Evolutionary conservation across 1,140 invertebrate species (phyloP).

Genomic region (Pygmarrhopalites habei): DNA sequence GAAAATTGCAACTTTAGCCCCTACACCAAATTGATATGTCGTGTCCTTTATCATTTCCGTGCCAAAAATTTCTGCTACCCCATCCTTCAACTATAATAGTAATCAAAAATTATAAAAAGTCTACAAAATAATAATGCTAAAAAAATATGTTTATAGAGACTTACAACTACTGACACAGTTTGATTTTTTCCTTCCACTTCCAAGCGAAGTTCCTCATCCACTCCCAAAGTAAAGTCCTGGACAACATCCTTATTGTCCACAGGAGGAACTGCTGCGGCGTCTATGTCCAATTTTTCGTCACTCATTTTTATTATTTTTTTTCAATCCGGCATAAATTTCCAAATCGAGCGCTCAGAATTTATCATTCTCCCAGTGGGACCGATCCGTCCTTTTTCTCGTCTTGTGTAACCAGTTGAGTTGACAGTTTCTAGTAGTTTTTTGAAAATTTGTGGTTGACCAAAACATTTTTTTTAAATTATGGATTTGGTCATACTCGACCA

Average conservation of each 20-base stretch:
- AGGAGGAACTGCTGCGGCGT: neutral
- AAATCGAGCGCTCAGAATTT: neutral
- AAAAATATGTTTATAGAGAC: slow-evolving; percentile 17
- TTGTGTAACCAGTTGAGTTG: too few species aligned
- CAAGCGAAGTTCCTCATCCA: slow-evolving; percentile 81
- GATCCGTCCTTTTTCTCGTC: too few species aligned
- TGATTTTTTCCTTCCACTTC: slow-evolving; percentile 84
- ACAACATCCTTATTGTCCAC: too few species aligned
- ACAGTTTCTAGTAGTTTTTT: too few species aligned
- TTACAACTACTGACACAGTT: slow-evolving; percentile 73
- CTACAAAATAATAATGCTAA: neutral
- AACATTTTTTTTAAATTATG: too few species aligned
- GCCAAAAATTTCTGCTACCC: slow-evolving; percentile 92
- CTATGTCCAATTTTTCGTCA: slow-evolving; percentile 22
- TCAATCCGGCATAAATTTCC: neutral
- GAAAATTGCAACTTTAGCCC: slow-evolving; percentile 91
- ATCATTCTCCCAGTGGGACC: too few species aligned
- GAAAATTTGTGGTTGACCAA: too few species aligned
- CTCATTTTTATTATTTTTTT: slow-evolving; percentile 1
- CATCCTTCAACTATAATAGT: slow-evolving; percentile 61
- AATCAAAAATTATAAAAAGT: too few species aligned
- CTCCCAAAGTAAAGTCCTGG: slow-evolving; percentile 78
- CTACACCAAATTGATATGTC: slow-evolving; percentile 78
- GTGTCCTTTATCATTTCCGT: slow-evolving; percentile 92
- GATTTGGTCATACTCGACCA: too few species aligned